These are phyloP conservation scores for Diplodus sargus DNA, from an alignment of 2,797 vertebrate species.

Conservation along the genomic window DNA sequence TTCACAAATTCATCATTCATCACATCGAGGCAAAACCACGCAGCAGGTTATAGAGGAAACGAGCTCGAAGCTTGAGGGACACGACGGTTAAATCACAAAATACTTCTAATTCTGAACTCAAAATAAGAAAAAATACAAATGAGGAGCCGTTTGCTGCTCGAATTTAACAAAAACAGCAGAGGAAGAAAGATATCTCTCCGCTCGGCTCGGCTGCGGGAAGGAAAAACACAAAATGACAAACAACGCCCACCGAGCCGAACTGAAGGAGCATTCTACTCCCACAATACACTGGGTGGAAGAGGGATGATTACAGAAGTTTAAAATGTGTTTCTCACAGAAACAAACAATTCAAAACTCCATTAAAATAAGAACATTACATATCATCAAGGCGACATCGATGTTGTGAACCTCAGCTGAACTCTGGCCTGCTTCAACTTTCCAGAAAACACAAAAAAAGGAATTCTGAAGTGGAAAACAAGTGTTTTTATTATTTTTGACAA, in stretches of 20 bases:
- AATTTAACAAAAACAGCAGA: conserved; percentile 44
- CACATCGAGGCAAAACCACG: conserved; percentile 80
- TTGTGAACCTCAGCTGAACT: conserved; percentile 19
- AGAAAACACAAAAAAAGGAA: conserved; percentile 87
- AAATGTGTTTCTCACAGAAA: conserved; percentile 74
- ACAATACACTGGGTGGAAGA: conserved; percentile 40
- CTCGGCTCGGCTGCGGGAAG: conserved; percentile 71
- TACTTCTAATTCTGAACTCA: conserved; percentile 85
- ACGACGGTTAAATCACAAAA: conserved; percentile 91
- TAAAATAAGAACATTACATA: background rate
- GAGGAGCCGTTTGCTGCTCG: conserved; percentile 72
- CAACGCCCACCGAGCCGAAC: conserved; percentile 26
- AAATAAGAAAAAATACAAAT: conserved; percentile 73
- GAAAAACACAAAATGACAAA: conserved; percentile 12
- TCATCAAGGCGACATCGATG: background rate
- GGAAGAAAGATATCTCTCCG: conserved; percentile 58
- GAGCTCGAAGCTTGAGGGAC: conserved; percentile 87
- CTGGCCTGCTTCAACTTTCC: conserved; percentile 59
- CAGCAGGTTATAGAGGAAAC: conserved; percentile 84
- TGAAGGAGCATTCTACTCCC: conserved; percentile 40
- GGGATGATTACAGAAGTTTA: conserved; percentile 3
- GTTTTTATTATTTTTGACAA: conserved; percentile 84
- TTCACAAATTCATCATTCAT: conserved; percentile 32
- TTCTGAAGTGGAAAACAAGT: conserved; percentile 82
- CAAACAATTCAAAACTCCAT: conserved; percentile 83